Base-by-base conservation (phyloP, 2,113 vertebrate genomes). In the Scopus umbretta region DNA sequence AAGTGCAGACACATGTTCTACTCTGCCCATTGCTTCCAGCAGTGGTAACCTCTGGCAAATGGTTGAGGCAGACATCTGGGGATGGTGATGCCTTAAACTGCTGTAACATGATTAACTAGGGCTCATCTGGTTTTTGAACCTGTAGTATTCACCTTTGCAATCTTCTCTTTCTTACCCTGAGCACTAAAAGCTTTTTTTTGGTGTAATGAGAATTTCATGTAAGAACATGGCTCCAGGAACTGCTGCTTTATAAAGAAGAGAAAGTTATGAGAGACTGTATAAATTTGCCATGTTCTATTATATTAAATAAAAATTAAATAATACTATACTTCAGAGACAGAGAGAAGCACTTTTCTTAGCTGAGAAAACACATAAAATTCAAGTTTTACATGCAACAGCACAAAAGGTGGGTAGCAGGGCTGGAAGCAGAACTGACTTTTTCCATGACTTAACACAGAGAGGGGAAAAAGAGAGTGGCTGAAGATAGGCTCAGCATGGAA, bases 231-330 rank as follows among this genome's bases (percentile, higher is more conserved):
- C 38, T 94, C 5, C 32, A 34, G 49, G 58, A 94, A 21, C 78
- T 85, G 52, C 2, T 1, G 74, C 36, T 95, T 94, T 76, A 43
- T 53, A 32, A 90, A 82, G 73, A 95, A 63, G 58, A 89, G 43
- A 65, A 94, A 88, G 62, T 93, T 94, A 81, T 16, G 82, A 80
- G 36, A 58, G 14, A 81, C 70, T 9, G 0, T 87, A 55, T 95
- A 86, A 92, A 88, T 75, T 85, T 43, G 74, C 32, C 16, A 36
- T 42, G 25, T 38, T 92, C 47, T 86, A 30, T 63, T 90, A 45
- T 73, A 71, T 88, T 80, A 56, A 30, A 55, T 90, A 74, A 90
- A 92, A 94, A 86, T 83, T 92, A 86, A 92, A 86, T 66, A 80
- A 78, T 76, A 38, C 50, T 34, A 27, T 73, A 34, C 72, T 93